These are phyloP conservation scores for Oedothorax gibbosus DNA, from an alignment of 1,140 invertebrate species.

Conservation along the genomic window DNA sequence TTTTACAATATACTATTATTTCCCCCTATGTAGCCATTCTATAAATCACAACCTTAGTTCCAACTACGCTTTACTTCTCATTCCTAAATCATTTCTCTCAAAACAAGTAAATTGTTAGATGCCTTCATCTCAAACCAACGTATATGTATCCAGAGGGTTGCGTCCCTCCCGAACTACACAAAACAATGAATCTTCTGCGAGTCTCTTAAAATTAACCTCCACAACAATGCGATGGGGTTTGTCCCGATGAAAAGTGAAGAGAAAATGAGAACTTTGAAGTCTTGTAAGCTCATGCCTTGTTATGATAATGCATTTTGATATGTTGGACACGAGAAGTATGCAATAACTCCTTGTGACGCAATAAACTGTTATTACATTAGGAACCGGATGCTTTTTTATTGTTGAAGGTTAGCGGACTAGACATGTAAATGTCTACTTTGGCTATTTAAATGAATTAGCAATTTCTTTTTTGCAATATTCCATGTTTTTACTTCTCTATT, in stretches of 20 bases:
- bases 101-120: too few relatives aligned
- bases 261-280: constrained; percentile 28
- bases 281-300: constrained; percentile 38
- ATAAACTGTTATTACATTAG: constrained; percentile 27
- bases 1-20: too few relatives aligned
- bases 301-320: constrained; percentile 30
- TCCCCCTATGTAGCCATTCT: too few relatives aligned
- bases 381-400: constrained; percentile 18
- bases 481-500: too few relatives aligned
- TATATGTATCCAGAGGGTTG: not conserved
- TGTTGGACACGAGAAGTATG: constrained; percentile 12
- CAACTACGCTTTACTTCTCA: too few relatives aligned
- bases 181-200: constrained; percentile 33
- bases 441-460: too few relatives aligned
- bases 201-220: constrained; percentile 36
- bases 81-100: too few relatives aligned
- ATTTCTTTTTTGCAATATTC: too few relatives aligned
- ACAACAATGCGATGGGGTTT: constrained; percentile 48
- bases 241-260: constrained; percentile 31
- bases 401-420: not conserved
- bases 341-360: constrained; percentile 30
- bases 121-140: too few relatives aligned
- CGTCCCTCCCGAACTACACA: constrained; percentile 10
- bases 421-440: too few relatives aligned
- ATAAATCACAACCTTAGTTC: too few relatives aligned